Conservation (phyloP, 2,797 vertebrate species). For the Anabacerthia variegaticeps region DNA sequence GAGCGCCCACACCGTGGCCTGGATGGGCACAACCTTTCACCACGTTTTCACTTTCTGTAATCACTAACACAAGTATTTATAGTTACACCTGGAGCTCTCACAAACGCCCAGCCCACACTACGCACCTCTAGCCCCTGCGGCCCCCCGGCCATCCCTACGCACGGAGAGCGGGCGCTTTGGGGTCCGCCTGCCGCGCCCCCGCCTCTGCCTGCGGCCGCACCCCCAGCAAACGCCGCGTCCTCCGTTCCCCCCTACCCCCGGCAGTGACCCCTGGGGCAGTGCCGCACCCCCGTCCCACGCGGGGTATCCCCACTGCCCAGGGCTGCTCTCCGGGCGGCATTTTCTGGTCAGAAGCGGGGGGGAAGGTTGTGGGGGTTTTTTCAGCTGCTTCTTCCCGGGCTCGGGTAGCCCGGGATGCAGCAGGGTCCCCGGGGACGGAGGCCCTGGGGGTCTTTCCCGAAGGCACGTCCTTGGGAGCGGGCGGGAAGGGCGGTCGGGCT, state of each 20-base stretch:
- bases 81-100: background rate
- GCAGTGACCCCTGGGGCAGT: background rate
- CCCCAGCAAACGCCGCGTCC: background rate
- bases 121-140: too few species aligned
- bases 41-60: accelerated
- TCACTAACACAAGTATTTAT: accelerated
- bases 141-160: background rate
- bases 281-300: background rate
- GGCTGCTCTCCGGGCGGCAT: too few species aligned
- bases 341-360: background rate
- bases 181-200: accelerated
- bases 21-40: background rate
- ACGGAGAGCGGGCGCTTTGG: background rate
- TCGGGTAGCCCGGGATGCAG: background rate
- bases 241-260: too few species aligned
- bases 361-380: accelerated
- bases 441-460: background rate
- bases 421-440: background rate
- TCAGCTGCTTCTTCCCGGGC: background rate
- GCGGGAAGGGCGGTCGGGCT: background rate
- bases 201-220: background rate
- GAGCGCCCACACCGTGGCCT: background rate
- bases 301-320: background rate
- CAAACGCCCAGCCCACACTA: background rate
- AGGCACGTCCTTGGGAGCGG: constrained; percentile 6